phyloP scores from a whole-genome alignment of 2,113 vertebrate species.

The Athene cunicularia region DNA sequence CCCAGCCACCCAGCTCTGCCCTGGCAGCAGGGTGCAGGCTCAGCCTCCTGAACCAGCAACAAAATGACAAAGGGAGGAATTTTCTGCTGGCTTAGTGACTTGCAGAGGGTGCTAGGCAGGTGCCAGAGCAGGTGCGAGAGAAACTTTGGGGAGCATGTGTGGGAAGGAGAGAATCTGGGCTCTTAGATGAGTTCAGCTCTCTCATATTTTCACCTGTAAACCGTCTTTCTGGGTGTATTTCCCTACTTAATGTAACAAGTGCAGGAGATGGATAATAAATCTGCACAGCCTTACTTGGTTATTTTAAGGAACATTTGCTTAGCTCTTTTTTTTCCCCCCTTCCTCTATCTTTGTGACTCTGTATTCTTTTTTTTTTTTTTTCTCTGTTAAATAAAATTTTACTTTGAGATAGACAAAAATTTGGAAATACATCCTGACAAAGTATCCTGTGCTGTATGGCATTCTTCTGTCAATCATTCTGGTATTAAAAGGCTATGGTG shows the following conservation, averaged over 20 bases:
- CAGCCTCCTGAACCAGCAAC: not conserved
- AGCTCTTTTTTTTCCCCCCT: no score
- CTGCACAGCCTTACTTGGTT: not conserved
- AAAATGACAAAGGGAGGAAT: not conserved
- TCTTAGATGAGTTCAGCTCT: not conserved
- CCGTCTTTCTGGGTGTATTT: not conserved
- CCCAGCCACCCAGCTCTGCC: not conserved
- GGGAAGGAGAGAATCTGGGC: not conserved
- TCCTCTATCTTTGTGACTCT: not conserved
- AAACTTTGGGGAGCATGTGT: not conserved
- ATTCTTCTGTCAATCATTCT: not conserved
- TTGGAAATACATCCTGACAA: not conserved
- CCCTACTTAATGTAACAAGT: not conserved
- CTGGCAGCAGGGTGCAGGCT: rapidly evolving
- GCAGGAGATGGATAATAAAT: not conserved
- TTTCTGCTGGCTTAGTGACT: not conserved
- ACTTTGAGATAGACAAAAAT: not conserved
- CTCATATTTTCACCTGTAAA: not conserved
- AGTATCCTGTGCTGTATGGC: not conserved
- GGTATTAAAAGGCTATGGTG: not conserved
- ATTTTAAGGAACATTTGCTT: not conserved
- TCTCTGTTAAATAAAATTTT: not conserved
- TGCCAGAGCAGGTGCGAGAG: not conserved
- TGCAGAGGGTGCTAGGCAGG: not conserved
- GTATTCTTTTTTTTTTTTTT: rapidly evolving